A percentile compares a stretch with the other conserved stretches of the same genome.
Conservation (phyloP, 2,797 vertebrate genomes). For the Ceyx erithaca region DNA sequence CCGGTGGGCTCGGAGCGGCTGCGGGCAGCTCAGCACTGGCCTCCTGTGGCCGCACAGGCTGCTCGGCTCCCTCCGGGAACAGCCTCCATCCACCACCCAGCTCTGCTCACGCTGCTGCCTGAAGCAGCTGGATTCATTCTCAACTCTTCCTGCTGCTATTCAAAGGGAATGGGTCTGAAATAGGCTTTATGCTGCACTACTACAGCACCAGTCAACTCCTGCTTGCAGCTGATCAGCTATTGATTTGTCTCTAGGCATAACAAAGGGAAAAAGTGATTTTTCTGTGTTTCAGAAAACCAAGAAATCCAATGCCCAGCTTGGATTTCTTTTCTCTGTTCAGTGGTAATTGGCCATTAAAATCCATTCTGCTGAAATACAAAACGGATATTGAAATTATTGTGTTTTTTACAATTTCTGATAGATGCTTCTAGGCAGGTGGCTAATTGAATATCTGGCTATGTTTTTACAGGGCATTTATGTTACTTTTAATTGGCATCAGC, state of each 20-base stretch:
- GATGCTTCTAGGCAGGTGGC: neutral
- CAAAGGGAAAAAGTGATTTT: neutral
- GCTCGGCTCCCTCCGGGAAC: accelerated
- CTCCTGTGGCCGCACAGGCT: neutral
- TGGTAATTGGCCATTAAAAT: neutral
- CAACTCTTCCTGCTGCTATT: neutral
- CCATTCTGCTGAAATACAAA: slow-evolving; percentile 29
- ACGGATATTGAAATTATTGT: slow-evolving; percentile 38
- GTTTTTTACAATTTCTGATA: neutral
- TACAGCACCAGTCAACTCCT: neutral
- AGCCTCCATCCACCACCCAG: neutral
- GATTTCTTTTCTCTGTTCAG: neutral
- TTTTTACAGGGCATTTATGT: slow-evolving; percentile 87
- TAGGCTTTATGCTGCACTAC: neutral
- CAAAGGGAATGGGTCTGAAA: neutral
- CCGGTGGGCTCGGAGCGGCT: too few relatives aligned
- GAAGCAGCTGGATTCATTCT: neutral
- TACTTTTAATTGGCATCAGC: slow-evolving; percentile 87
- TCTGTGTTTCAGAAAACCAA: neutral
- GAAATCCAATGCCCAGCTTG: neutral
- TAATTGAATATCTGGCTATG: slow-evolving; percentile 30
- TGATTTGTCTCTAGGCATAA: neutral
- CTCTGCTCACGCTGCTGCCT: accelerated
- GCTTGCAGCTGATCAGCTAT: neutral
- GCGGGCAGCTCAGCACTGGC: neutral